Conservation (phyloP, 2,797 vertebrate species). For the Chrosomus eos region DNA sequence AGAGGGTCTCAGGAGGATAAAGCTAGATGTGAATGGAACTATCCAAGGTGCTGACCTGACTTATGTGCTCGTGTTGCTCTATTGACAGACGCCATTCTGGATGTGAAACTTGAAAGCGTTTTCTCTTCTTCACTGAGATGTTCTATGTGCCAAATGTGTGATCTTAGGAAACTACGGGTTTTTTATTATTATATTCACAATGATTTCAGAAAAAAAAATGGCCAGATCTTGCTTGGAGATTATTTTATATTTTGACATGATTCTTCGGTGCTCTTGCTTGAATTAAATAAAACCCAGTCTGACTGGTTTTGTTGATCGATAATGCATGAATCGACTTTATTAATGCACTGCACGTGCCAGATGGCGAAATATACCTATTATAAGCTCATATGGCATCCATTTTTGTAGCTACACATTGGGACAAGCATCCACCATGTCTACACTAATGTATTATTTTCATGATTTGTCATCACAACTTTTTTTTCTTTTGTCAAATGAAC, state of each 20-base stretch:
- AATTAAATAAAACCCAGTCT: conserved; percentile 40
- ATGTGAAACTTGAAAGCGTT: conserved; percentile 12
- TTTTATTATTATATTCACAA: conserved; percentile 9
- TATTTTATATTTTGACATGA: conserved; percentile 20
- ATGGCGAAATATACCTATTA: not conserved
- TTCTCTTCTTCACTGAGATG: conserved; percentile 13
- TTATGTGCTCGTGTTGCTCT: conserved; percentile 46
- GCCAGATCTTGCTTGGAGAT: not conserved
- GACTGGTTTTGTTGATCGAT: conserved; percentile 17
- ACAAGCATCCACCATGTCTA: not conserved
- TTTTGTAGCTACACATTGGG: not conserved
- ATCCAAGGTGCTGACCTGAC: conserved; percentile 86
- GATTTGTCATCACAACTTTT: no score
- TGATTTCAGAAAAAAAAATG: not conserved
- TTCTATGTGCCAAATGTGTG: conserved; percentile 41
- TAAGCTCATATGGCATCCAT: not conserved
- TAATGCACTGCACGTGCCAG: not conserved
- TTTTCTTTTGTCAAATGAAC: no score
- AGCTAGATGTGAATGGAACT: conserved; percentile 70
- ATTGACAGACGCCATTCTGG: conserved; percentile 2
- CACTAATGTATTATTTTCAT: no score
- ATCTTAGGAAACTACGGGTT: not conserved
- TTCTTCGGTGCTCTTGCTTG: conserved; percentile 22
- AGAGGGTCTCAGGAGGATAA: conserved; percentile 3
- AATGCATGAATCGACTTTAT: not conserved